These are phyloP conservation scores for Seira musarum DNA, from an alignment of 2,888 invertebrate species.

Conservation along the genomic window DNA sequence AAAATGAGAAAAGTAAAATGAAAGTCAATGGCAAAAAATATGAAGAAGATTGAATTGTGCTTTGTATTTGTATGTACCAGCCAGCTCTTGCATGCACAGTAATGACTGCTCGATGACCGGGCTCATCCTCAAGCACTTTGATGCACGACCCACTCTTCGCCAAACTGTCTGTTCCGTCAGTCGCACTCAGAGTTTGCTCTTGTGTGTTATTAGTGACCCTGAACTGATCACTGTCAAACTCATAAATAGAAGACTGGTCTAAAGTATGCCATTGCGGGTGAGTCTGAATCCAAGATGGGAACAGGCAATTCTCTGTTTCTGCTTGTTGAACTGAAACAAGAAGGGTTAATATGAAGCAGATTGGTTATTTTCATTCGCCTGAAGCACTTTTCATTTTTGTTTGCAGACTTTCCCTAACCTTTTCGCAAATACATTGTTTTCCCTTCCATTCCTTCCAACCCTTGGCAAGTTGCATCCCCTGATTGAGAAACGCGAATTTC, in stretches of 20 bases:
- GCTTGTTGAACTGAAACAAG: conserved; percentile 71
- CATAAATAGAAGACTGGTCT: conserved; percentile 88
- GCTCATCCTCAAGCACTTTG: conserved; percentile 53
- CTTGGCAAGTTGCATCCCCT: conserved; percentile 92
- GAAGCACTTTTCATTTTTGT: too few species aligned
- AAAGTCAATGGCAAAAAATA: too few species aligned
- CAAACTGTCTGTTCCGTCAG: conserved; percentile 50
- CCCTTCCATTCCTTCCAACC: conserved; percentile 85
- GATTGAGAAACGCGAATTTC: conserved; percentile 87
- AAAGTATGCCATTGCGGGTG: conserved; percentile 90
- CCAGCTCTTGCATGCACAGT: conserved; percentile 55
- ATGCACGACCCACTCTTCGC: conserved; percentile 54
- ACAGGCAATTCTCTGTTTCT: conserved; percentile 84
- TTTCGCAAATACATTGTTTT: conserved; percentile 86
- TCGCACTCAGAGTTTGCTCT: conserved; percentile 37
- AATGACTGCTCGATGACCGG: conserved; percentile 27
- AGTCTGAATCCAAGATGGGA: conserved; percentile 89
- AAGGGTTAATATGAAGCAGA: too few species aligned
- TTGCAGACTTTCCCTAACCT: conserved; percentile 75
- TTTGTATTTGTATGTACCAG: conserved; percentile 34
- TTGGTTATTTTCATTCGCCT: too few species aligned
- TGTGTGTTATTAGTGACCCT: conserved; percentile 59
- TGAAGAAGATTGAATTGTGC: conserved; percentile 8
- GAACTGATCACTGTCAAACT: conserved; percentile 76
- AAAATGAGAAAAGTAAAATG: conserved; percentile 65